phyloP scores from a whole-genome alignment of 2,888 invertebrate genomes.

The Panopea generosa region DNA sequence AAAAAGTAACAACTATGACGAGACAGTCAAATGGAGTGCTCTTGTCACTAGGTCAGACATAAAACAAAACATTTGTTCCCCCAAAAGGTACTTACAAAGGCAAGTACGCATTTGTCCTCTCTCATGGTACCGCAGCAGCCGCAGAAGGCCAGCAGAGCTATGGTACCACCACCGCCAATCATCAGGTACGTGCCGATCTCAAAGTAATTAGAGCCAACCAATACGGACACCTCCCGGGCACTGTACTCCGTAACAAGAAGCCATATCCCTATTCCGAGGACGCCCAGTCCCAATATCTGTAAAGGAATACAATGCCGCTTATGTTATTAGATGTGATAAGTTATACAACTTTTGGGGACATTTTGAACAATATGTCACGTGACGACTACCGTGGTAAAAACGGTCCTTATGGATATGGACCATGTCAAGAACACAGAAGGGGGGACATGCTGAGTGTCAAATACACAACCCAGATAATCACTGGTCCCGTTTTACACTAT shows the following conservation, averaged over 20 bases:
- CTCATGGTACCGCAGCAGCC: conserved; percentile 82
- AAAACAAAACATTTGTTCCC: too few relatives aligned
- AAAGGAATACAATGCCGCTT: conserved; percentile 29
- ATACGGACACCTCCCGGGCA: conserved; percentile 79
- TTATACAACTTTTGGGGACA: too few relatives aligned
- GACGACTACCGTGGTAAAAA: background rate
- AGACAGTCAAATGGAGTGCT: too few relatives aligned
- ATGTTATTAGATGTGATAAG: too few relatives aligned
- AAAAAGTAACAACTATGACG: too few relatives aligned
- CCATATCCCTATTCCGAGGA: conserved; percentile 79
- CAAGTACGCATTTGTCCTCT: conserved; percentile 80
- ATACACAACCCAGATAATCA: too few relatives aligned
- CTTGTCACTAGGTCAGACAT: too few relatives aligned
- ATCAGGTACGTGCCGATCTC: conserved; percentile 80
- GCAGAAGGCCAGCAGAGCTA: conserved; percentile 80
- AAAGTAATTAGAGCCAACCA: conserved; percentile 76
- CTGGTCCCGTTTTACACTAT: too few relatives aligned
- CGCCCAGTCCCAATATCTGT: conserved; percentile 79
- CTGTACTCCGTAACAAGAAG: conserved; percentile 80
- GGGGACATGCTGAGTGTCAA: too few relatives aligned
- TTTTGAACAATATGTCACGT: background rate
- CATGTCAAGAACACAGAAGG: background rate
- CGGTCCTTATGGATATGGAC: background rate
- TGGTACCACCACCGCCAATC: conserved; percentile 79
- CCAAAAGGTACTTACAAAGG: conserved; percentile 80